Evolutionary conservation across 2,113 vertebrate genomes (phyloP).

Genomic region (Corapipo altera): DNA sequence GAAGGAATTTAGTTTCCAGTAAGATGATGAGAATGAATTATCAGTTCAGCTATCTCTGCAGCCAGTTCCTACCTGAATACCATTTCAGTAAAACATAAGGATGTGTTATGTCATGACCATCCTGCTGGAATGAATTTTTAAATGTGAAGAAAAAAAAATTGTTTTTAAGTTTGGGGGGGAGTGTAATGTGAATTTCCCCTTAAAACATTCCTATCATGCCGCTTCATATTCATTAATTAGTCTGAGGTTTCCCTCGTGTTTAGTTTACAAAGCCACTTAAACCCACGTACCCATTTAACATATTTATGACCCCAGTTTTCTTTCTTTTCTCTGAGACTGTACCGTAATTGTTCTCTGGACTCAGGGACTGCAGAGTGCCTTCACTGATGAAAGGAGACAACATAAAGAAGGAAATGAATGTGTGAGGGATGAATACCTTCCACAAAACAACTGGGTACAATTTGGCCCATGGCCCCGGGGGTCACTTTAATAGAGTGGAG

Average conservation of each 20-base stretch:
- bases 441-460: conserved; percentile 89
- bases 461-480: conserved; percentile 90
- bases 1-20: not conserved
- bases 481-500: conserved; percentile 99
- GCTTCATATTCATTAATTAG: conserved; percentile 88
- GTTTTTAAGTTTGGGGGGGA: not conserved
- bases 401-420: conserved; percentile 99
- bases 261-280: conserved; percentile 91
- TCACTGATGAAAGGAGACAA: conserved; percentile 88
- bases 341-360: conserved; percentile 85
- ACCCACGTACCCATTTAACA: conserved; percentile 90
- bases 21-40: not conserved
- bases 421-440: conserved; percentile 95
- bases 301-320: conserved; percentile 95
- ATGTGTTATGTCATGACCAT: not conserved
- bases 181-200: not conserved
- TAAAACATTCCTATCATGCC: conserved; percentile 72
- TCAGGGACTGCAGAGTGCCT: conserved; percentile 83
- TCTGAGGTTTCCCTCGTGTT: conserved; percentile 82
- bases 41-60: not conserved
- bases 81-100: not conserved
- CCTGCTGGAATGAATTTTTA: not conserved
- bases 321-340: conserved; percentile 89
- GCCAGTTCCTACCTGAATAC: not conserved
- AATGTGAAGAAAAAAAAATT: not conserved